These are phyloP conservation scores for Tragelaphus buxtoni DNA, from an alignment of 2,113 vertebrate genomes.

Conservation along the genomic window DNA sequence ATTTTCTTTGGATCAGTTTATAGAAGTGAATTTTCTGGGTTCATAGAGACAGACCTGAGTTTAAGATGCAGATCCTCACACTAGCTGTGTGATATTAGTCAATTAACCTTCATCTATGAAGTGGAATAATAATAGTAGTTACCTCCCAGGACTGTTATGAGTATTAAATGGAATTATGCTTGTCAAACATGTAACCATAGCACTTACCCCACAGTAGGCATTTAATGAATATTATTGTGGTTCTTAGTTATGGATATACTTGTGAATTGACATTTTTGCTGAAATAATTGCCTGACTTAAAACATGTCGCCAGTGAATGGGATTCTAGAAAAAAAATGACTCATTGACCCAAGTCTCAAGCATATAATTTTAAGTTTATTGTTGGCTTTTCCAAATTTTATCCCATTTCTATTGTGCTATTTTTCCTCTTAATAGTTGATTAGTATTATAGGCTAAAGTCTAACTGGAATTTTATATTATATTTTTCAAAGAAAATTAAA, in stretches of 20 bases:
- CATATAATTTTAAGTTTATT: constrained; percentile 38
- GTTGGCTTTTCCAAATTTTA: constrained; percentile 35
- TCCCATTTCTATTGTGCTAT: constrained; percentile 9
- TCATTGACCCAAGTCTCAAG: constrained; percentile 11
- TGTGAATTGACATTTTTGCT: neutral
- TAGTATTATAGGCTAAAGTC: constrained; percentile 43
- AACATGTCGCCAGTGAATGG: neutral
- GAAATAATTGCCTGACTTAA: constrained; percentile 4
- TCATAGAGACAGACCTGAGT: neutral
- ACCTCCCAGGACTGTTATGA: neutral
- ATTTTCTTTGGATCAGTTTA: neutral
- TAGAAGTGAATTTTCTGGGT: neutral
- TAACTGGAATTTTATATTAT: constrained; percentile 48
- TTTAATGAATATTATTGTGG: neutral
- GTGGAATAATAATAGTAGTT: neutral
- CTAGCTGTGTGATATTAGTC: neutral
- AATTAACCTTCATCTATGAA: neutral
- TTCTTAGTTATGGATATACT: neutral
- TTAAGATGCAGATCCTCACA: neutral
- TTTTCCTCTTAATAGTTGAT: constrained; percentile 54
- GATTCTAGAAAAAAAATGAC: neutral
- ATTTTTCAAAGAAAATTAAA: constrained; percentile 68
- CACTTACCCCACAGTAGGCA: neutral
- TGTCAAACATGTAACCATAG: neutral
- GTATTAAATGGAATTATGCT: neutral